Evolutionary conservation across 2,797 vertebrate species (phyloP), one percentile per base, ranked within the genome.

Genomic region (Lycodopsis pacificus): DNA sequence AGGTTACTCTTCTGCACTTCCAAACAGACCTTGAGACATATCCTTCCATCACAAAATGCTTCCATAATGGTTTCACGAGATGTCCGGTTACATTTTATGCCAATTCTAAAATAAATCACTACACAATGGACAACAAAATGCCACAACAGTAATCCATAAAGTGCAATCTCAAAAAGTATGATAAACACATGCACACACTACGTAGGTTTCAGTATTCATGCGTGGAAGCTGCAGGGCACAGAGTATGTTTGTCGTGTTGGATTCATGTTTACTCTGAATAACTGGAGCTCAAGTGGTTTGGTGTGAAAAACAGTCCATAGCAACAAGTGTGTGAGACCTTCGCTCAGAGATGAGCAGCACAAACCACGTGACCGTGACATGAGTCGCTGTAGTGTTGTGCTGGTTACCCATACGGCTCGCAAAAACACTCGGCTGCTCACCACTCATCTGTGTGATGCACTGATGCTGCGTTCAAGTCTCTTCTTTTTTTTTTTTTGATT

Each of bases 291-390:
- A 56, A 64, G 49, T 76, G 48, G 40, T 34, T 10, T 40, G 7
- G 27, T 63, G 73, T 51, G 58, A 66, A 66, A 73, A 85, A 49
- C 14, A 5, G 27, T 54, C 70, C 73, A 53, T 70, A 30, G 77
- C 65, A 84, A 86, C 76, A 73, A 73, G 17, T 64, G 75, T 63
- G 59, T 58, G 54, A 72, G 80, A 71, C 77, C 71, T 76, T 81
- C 42, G 15, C 20, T 76, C 71, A 73, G 40, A 77, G 65, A 72
- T 11, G 40, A 82, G 42, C 17, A 83, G 53, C 46, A n/a, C 48
- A 15, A 66, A 76, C 32, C 56, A 63, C 38, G 30, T 48, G 56
- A 63, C 56, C 4, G 56, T 73, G 71, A 65, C 79, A 73, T 71
- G 62, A 63, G 46, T 30, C 1, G 11, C 36, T 74, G 38, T 15